A percentile compares a stretch with the other conserved stretches of the same genome.
These are phyloP conservation scores for Hestina assimilis DNA, from an alignment of 1,140 invertebrate species.

Conservation along the genomic window DNA sequence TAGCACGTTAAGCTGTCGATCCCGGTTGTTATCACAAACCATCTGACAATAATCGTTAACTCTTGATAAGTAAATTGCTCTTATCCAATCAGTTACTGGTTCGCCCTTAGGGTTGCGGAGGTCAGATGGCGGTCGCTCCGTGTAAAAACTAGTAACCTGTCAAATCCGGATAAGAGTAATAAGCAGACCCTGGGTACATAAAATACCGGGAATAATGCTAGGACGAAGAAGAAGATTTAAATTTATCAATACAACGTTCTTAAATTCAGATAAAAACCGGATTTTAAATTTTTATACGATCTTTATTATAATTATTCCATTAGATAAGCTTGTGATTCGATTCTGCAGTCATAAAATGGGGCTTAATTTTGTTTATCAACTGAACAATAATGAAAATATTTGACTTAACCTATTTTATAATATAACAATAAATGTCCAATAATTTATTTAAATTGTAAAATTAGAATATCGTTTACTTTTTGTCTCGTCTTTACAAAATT, in stretches of 20 bases:
- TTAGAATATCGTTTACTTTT: constrained; percentile 9
- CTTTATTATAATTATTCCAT: constrained; percentile 4
- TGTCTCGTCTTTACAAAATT: neutral
- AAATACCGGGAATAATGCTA: no score
- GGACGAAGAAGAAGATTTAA: no score
- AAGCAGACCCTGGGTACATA: no score
- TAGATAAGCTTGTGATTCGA: constrained; percentile 1
- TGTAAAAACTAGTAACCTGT: no score
- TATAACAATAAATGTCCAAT: constrained; percentile 24
- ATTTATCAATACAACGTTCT: neutral
- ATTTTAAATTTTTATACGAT: constrained; percentile 5
- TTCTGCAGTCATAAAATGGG: neutral
- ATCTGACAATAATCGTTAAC: no score
- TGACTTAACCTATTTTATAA: constrained; percentile 17
- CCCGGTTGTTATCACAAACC: no score
- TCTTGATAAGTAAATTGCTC: no score
- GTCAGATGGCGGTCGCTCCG: no score
- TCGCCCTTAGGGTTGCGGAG: no score
- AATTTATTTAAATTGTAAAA: constrained; percentile 18
- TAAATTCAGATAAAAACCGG: neutral
- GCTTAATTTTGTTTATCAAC: constrained; percentile 9
- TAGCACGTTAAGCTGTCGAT: no score
- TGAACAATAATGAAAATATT: neutral
- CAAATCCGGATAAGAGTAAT: no score
- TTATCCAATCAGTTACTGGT: no score